These are phyloP conservation scores for Pachymerium ferrugineum DNA, from an alignment of 2,888 invertebrate genomes.

Conservation along the genomic window DNA sequence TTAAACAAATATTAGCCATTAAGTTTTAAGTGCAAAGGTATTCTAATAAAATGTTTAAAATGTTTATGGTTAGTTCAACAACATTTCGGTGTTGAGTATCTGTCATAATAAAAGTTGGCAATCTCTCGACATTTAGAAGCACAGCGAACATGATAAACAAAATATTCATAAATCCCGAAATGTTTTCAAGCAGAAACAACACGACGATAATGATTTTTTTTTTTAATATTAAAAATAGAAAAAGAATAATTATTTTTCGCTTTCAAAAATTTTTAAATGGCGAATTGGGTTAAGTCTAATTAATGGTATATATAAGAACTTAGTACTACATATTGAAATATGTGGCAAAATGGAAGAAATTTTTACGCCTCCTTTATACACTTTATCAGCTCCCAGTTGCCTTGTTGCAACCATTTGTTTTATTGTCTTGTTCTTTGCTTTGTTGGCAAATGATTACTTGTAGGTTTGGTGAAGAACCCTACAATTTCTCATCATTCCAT, in stretches of 20 bases:
- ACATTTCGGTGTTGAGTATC: too few relatives aligned
- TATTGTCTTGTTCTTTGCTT: constrained; percentile 7
- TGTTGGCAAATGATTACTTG: background rate
- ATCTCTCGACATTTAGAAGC: too few relatives aligned
- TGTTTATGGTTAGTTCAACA: too few relatives aligned
- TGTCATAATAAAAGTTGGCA: too few relatives aligned
- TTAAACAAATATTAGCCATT: too few relatives aligned
- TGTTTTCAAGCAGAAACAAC: background rate
- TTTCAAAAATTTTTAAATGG: background rate
- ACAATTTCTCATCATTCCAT: background rate
- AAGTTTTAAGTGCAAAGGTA: too few relatives aligned
- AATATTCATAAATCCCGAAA: background rate
- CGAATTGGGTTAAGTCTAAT: too few relatives aligned
- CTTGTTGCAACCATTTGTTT: background rate
- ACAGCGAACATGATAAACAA: background rate
- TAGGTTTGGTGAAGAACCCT: background rate
- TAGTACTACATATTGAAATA: background rate
- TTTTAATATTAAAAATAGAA: background rate
- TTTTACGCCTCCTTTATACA: background rate
- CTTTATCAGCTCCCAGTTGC: background rate
- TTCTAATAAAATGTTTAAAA: too few relatives aligned
- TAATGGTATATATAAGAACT: background rate
- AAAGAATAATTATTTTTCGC: too few relatives aligned
- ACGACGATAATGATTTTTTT: background rate
- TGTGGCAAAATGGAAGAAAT: too few relatives aligned